Evolutionary conservation across 2,888 invertebrate genomes (phyloP), one percentile per base, ranked within the genome.

Genomic region (Eupsilia transversa): DNA sequence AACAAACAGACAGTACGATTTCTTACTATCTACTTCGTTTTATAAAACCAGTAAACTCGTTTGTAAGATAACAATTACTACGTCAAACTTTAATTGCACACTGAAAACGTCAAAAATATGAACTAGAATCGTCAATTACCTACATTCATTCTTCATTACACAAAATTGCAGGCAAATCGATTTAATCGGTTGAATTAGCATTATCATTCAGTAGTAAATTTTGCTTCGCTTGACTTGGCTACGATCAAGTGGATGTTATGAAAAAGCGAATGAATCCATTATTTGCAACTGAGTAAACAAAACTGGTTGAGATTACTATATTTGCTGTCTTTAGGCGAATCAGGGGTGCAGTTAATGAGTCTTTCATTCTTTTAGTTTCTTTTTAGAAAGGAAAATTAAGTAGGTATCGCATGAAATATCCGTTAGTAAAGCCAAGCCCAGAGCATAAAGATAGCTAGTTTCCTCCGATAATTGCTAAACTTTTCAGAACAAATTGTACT

Each of bases 111-210:
- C 72, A 63, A 49, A 72, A 59, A 6, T n/a, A 54, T 57, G 38
- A 35, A 84, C 68, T 65, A 67, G 54, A 72, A 74, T 72, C 14
- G 41, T 76, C 49, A 54, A 64, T 79, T 61, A 74, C 6, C 61
- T 56, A 74, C 6, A 64, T 56, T 59, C 35, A 41, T 72, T 78
- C 74, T 80, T 74, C 27, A 65, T 79, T 74, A 84, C 80, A 83
- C 72, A 61, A 74, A 83, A 65, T 73, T 69, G 66, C 63, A 43
- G 60, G 76, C 35, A 38, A 74, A 60, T 72, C 54, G 57, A 73
- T 72, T 80, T 80, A 83, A 81, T 67, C 66, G 68, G 68, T 68
- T 43, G 27, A 69, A 70, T 83, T 70, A 52, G 66, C 74, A 82
- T 82, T 81, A 83, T 67, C 72, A 67, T 56, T 72, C 38, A 67